Conservation (phyloP, 2,797 vertebrate species). For the Tachyglossus aculeatus region DNA sequence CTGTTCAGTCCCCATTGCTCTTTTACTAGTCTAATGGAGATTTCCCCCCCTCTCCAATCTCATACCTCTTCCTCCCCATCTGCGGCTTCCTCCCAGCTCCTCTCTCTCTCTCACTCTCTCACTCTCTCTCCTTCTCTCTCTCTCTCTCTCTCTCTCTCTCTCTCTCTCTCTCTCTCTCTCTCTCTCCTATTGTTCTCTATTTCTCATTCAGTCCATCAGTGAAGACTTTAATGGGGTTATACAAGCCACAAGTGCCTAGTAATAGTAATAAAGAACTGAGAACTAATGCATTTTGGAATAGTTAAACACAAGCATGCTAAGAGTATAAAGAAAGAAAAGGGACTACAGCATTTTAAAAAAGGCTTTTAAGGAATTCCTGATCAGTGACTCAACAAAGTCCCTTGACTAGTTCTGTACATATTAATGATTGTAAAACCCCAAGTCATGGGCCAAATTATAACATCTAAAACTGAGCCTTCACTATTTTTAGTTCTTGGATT, state of each 20-base stretch:
- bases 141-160: too few relatives aligned
- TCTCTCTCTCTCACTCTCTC: too few relatives aligned
- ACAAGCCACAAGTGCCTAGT: neutral
- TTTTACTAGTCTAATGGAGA: neutral
- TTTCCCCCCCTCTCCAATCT: neutral
- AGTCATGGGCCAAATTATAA: neutral
- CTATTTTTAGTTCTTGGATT: neutral
- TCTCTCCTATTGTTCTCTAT: too few relatives aligned
- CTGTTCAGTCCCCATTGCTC: neutral
- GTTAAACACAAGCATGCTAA: neutral
- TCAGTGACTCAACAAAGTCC: conserved; percentile 2
- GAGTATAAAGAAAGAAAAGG: neutral
- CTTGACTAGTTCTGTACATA: conserved; percentile 26
- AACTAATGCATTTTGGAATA: neutral
- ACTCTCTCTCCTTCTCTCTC: too few relatives aligned
- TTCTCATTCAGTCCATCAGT: too few relatives aligned
- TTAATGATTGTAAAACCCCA: conserved; percentile 11
- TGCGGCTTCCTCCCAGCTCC: neutral
- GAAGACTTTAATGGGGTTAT: neutral
- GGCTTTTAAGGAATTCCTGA: neutral
- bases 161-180: too few relatives aligned
- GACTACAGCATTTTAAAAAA: neutral
- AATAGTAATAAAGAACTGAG: neutral
- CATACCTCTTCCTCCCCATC: neutral
- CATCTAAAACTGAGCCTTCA: neutral